A percentile compares a stretch with the other conserved stretches of the same genome.
These are phyloP conservation scores for Crotalus viridis DNA, from an alignment of 2,113 vertebrate species.

Conservation along the genomic window DNA sequence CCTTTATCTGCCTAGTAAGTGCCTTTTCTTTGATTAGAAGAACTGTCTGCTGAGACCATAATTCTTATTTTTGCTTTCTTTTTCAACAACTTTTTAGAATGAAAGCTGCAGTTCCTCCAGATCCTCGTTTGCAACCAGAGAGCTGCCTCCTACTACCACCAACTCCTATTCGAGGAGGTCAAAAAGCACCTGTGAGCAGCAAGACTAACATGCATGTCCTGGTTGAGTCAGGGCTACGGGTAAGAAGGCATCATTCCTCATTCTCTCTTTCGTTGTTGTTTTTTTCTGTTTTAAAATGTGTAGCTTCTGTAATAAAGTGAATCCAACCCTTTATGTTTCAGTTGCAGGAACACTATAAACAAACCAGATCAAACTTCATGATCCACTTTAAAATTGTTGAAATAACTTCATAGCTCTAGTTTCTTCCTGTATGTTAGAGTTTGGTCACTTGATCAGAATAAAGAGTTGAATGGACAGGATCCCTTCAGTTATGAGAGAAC, in stretches of 20 bases:
- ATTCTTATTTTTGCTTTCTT: conserved; percentile 9
- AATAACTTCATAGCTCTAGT: background rate
- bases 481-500: background rate
- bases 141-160: conserved; percentile 91
- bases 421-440: background rate
- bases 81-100: conserved; percentile 53
- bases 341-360: background rate
- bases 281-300: background rate
- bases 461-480: background rate
- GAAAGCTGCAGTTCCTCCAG: conserved; percentile 68
- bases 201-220: conserved; percentile 90
- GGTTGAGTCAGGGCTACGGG: conserved; percentile 90
- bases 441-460: background rate
- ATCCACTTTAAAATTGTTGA: background rate
- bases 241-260: conserved; percentile 56
- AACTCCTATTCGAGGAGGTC: conserved; percentile 82
- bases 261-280: background rate
- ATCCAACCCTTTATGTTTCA: background rate
- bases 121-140: conserved; percentile 85
- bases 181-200: conserved; percentile 82
- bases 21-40: background rate
- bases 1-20: background rate
- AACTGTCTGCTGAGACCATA: background rate
- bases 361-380: background rate
- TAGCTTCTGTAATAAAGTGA: background rate